Conservation (phyloP, 2,797 vertebrate genomes). For the Rhinichthys osculus region DNA sequence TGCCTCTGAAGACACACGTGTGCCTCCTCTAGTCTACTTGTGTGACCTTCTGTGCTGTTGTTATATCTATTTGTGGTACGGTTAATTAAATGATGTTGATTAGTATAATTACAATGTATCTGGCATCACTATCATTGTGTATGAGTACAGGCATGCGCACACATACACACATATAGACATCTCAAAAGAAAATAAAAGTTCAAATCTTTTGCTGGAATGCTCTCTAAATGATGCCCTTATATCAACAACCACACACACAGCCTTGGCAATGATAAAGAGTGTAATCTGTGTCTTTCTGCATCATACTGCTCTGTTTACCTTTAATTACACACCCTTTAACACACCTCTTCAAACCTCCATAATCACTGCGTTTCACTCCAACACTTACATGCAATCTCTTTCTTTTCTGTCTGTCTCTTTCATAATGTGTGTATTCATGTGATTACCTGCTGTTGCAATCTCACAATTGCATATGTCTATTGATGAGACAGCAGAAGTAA, state of each 20-base stretch:
- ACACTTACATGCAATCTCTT: conserved; percentile 48
- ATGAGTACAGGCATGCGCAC: neutral
- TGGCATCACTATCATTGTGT: neutral
- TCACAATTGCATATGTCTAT: conserved; percentile 47
- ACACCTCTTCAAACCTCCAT: conserved; percentile 55
- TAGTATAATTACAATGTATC: too few species aligned
- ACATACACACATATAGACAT: neutral
- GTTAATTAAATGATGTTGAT: too few species aligned
- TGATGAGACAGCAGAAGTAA: conserved; percentile 57
- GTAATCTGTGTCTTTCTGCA: conserved; percentile 42
- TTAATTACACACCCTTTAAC: conserved; percentile 64
- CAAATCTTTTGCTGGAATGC: conserved; percentile 5
- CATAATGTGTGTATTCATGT: conserved; percentile 52
- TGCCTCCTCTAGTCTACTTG: neutral
- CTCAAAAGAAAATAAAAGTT: neutral
- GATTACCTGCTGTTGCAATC: conserved; percentile 57
- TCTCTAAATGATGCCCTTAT: conserved; percentile 7
- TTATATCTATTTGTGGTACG: too few species aligned
- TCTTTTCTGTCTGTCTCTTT: conserved; percentile 42
- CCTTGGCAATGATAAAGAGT: conserved; percentile 36
- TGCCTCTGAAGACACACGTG: too few species aligned
- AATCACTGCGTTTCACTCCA: conserved; percentile 57
- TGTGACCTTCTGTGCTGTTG: neutral
- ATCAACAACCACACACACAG: neutral
- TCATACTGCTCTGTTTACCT: conserved; percentile 56